phyloP scores from a whole-genome alignment of 2,888 invertebrate species.

The Rhagonycha fulva region DNA sequence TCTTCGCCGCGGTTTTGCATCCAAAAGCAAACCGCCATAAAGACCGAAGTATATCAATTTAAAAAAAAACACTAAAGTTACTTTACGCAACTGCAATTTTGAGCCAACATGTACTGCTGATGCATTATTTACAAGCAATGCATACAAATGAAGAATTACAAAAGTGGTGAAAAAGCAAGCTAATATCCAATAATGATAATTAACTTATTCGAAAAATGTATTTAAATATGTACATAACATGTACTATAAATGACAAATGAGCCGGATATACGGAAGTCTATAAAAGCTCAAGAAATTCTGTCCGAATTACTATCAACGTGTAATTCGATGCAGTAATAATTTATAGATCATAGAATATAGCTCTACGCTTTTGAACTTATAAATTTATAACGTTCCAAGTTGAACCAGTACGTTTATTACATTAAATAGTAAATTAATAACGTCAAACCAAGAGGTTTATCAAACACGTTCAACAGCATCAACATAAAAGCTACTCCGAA shows the following conservation, averaged over 20 bases:
- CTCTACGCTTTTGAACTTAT: background rate
- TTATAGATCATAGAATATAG: background rate
- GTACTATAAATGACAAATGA: background rate
- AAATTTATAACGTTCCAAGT: background rate
- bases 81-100: background rate
- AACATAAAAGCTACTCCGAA: background rate
- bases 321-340: background rate
- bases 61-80: background rate
- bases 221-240: background rate
- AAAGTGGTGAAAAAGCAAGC: background rate
- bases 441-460: background rate
- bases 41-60: background rate
- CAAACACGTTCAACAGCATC: background rate
- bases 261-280: background rate
- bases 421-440: background rate
- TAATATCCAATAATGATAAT: background rate
- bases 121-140: background rate
- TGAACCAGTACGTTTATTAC: background rate
- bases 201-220: background rate
- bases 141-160: conserved; percentile 1
- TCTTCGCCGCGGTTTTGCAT: background rate
- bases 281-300: background rate
- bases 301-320: background rate
- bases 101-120: background rate
- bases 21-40: background rate